These are phyloP conservation scores for Mythimna pallens DNA, from an alignment of 2,888 invertebrate genomes.

Conservation along the genomic window DNA sequence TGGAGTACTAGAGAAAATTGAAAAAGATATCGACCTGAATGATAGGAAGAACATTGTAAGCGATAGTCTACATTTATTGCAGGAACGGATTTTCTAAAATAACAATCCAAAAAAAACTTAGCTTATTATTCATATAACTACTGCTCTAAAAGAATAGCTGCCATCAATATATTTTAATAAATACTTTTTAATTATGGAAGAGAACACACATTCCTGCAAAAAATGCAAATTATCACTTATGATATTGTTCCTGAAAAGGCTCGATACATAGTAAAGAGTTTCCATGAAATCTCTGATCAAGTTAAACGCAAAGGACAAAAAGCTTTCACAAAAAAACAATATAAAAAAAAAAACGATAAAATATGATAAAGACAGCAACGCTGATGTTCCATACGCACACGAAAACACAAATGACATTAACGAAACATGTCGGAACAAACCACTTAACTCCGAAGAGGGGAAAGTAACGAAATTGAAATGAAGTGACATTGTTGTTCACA, in stretches of 20 bases:
- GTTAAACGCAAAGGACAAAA: conserved; percentile 7
- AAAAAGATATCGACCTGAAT: too few species aligned
- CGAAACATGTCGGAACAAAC: conserved; percentile 36
- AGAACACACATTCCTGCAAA: too few species aligned
- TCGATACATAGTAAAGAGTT: not conserved
- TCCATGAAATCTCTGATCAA: not conserved
- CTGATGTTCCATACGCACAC: not conserved
- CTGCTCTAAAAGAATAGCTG: too few species aligned
- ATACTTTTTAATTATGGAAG: too few species aligned
- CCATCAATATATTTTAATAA: not conserved
- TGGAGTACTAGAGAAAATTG: too few species aligned
- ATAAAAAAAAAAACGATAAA: not conserved
- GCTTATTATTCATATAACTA: too few species aligned
- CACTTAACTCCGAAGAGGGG: conserved; percentile 43
- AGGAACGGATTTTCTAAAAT: too few species aligned
- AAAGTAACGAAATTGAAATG: conserved; percentile 59
- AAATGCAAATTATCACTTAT: too few species aligned
- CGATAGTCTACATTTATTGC: too few species aligned
- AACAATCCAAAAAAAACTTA: too few species aligned
- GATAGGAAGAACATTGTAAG: too few species aligned
- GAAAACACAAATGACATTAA: conserved; percentile 24
- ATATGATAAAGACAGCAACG: not conserved
- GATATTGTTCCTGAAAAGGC: not conserved
- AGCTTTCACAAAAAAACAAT: not conserved
- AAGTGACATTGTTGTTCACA: conserved; percentile 53